Percentiles rank a stretch among this genome's conserved stretches.
phyloP scores from a whole-genome alignment of 2,888 invertebrate species.

The Andrena minutula region DNA sequence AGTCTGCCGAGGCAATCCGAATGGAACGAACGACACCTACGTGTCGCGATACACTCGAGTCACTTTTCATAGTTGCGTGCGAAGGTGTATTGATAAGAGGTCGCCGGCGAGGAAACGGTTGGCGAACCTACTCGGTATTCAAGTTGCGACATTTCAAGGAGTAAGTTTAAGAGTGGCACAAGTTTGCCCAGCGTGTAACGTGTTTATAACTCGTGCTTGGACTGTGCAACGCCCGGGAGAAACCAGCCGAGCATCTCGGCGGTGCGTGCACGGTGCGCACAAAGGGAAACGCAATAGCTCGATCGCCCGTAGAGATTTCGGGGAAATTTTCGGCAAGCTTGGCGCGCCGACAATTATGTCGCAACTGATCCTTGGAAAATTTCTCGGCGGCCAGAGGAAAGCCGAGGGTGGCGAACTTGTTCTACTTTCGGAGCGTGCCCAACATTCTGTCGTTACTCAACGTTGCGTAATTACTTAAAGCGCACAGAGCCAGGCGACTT shows the following conservation, averaged over 20 bases:
- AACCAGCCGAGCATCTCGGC: not conserved
- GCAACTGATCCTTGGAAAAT: slow-evolving; percentile 18
- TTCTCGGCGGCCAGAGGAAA: not conserved
- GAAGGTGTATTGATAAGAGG: slow-evolving; percentile 3
- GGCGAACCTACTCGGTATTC: slow-evolving; percentile 15
- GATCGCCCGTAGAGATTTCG: not conserved
- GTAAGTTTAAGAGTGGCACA: not conserved
- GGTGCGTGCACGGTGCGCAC: not conserved
- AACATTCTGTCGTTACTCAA: slow-evolving; percentile 6
- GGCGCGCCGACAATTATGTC: slow-evolving; percentile 24
- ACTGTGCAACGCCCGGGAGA: not conserved
- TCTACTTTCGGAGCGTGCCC: slow-evolving; percentile 6
- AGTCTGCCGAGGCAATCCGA: not conserved
- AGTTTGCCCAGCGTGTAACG: slow-evolving; percentile 1
- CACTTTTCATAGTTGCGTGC: not conserved
- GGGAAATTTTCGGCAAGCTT: slow-evolving; percentile 1
- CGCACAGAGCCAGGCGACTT: no score
- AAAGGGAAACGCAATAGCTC: not conserved
- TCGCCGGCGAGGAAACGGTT: not conserved
- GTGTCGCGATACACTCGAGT: not conserved
- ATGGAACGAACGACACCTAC: not conserved
- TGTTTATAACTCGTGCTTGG: slow-evolving; percentile 21
- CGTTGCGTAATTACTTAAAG: not conserved
- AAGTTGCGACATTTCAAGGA: not conserved
- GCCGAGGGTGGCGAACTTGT: not conserved